Evolutionary conservation across 2,888 invertebrate genomes (phyloP).

Genomic region (Rhingia campestris): DNA sequence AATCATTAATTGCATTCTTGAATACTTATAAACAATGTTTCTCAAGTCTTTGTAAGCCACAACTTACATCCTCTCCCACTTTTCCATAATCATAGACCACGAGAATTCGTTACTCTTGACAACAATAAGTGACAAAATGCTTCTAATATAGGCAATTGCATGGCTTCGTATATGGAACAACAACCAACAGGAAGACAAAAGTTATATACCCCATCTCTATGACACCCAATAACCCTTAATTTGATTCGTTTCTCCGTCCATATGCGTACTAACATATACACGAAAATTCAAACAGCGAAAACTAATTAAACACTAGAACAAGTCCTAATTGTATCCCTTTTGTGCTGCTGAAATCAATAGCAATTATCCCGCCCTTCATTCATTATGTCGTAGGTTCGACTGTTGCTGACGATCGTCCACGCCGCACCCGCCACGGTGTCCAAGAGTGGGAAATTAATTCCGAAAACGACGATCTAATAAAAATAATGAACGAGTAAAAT

Average conservation of each 20-base stretch:
- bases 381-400: not conserved
- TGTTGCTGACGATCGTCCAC: not conserved
- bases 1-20: too few relatives aligned
- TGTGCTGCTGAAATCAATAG: conserved; percentile 50
- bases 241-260: conserved; percentile 25
- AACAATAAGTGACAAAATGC: not conserved
- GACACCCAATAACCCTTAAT: conserved; percentile 29
- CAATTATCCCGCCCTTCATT: conserved; percentile 17
- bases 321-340: conserved; percentile 51
- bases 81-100: not conserved
- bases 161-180: not conserved
- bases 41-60: too few relatives aligned
- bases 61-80: not conserved
- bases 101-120: not conserved
- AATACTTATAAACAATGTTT: too few relatives aligned
- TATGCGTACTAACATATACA: not conserved
- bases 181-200: conserved; percentile 2
- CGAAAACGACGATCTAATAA: conserved; percentile 59
- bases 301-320: conserved; percentile 56
- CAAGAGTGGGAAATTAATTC: conserved; percentile 54
- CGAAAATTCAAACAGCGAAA: conserved; percentile 25
- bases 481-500: conserved; percentile 62
- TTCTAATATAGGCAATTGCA: not conserved
- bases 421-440: not conserved
- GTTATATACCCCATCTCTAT: not conserved